Base-by-base conservation (phyloP, 2,888 invertebrate genomes). In the Hipparchia semele region DNA sequence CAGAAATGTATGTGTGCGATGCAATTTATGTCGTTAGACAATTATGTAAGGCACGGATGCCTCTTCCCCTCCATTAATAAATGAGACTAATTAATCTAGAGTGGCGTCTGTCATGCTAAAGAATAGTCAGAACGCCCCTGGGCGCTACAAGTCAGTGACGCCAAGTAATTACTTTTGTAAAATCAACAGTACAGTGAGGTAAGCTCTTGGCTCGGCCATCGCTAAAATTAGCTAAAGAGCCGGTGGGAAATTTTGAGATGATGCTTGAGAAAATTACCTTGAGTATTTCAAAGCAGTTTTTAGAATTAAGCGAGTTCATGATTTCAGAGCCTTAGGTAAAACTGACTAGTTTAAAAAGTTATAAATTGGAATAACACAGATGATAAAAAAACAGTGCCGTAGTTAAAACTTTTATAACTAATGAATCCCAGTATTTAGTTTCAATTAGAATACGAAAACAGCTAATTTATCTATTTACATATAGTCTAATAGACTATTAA, bases 41-140 rank as follows among this genome's bases (percentile, higher is more conserved):
- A 76, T 77, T 77, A 76, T 75, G 72, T 80, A 79, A 83, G 78
- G 81, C 83, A 84, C 82, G 82, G 83, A 85, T 85, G 83, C 82
- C 76, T 79, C 76, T 82, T 84, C 84, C 85, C 86, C 86, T 85
- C 82, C 75, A 82, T 80, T 89, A 88, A 92, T 87, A 90, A 91
- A 91, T 91, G 88, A 82, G 81, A 78, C 87, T 87, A 91, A 92
- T 92, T 91, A 91, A 90, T 93, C 89, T 85, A 83, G 82, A 87
- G 86, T 86, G 89, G 87, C 89, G 86, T 89, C 90, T 92, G 91
- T 89, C 90, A 89, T 90, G 88, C 84, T 89, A 88, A 91, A 90
- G 90, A 90, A 91, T 89, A 87, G 87, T 87, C 86, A 81, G 80
- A 80, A 81, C 83, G 82, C 83, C 84, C 79, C 80, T 56, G 75